These are phyloP conservation scores for Aplodontia rufa DNA, from an alignment of 2,113 vertebrate genomes.

Conservation along the genomic window DNA sequence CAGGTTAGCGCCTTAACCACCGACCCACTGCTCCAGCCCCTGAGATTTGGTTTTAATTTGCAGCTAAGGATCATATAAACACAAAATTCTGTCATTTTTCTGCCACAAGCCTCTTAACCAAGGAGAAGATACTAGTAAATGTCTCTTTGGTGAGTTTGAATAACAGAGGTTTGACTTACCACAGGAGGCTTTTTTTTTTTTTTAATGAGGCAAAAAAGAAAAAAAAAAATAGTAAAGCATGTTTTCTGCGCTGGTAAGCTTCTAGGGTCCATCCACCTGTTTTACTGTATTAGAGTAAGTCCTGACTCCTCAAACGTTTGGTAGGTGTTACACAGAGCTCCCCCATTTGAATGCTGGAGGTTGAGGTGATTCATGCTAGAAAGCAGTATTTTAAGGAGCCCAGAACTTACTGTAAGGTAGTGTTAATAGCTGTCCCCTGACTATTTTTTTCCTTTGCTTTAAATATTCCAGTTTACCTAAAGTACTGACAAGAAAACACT, in stretches of 20 bases:
- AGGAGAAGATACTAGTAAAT: background rate
- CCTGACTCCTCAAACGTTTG: background rate
- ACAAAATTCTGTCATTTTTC: background rate
- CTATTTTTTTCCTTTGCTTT: background rate
- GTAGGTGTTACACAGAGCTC: background rate
- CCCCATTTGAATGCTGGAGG: background rate
- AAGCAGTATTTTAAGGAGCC: background rate
- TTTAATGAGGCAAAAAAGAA: background rate
- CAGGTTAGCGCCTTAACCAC: too few relatives aligned
- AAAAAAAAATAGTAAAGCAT: too few relatives aligned
- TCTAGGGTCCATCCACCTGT: background rate
- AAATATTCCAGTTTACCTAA: background rate
- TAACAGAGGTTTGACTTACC: background rate
- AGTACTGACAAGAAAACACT: background rate
- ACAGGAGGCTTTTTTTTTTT: background rate
- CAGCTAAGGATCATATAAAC: background rate
- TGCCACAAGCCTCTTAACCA: background rate
- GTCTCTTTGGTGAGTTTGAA: background rate
- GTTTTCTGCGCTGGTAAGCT: background rate
- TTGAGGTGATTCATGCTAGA: background rate
- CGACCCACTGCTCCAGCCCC: too few relatives aligned
- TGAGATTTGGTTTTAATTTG: constrained; percentile 41
- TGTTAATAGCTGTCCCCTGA: background rate
- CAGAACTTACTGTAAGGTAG: background rate
- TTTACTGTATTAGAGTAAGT: background rate